Evolutionary conservation across 2,797 vertebrate species (phyloP), one percentile per base, ranked within the genome.

Genomic region (Neostethus bicornis): DNA sequence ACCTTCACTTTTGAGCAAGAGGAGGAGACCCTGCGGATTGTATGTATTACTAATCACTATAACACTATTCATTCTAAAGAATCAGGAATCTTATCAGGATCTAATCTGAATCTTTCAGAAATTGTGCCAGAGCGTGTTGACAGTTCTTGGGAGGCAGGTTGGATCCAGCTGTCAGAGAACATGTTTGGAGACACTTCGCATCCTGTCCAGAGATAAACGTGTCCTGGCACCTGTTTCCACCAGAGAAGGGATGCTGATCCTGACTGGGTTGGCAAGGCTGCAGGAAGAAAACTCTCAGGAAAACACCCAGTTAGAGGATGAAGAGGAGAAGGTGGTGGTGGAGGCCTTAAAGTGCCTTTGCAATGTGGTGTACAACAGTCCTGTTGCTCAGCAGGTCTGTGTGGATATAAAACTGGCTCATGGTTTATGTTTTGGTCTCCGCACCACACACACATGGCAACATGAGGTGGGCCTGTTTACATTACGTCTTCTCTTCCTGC

Each of bases 281-380:
- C 82, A 58, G 1, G 43, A 57, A 86, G 89, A 66, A 76, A 49
- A 42, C 56, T 12, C 50, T 51, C 73, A 88, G 59, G 87, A 89
- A 62, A 79, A 92, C 69, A 31, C 39, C 0, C 89, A 80, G 52
- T 90, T 86, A 16, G 85, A 77, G 16, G 87, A 93, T 65, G 91
- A 93, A 66, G 91, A 90, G 67, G 89, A 84, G 63, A 90, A 91
- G 24, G 95, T 98, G 74, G 93, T 94, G 59, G 94, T 98, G 81
- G 97, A 99, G 89, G 95, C 97, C 20, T 87, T 99, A 58, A 99
- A 99, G 91, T 99, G 97, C 87, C 92, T 99, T 47, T 98, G 97
- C 86, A 99, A 99, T 28, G 93, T 99, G 43, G 91, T 99, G 67
- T 99, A 94, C 88, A 99, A 99, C 82, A 99, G 96, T 51, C 80